phyloP scores from a whole-genome alignment of 2,113 vertebrate genomes.

The Pygoscelis adeliae region DNA sequence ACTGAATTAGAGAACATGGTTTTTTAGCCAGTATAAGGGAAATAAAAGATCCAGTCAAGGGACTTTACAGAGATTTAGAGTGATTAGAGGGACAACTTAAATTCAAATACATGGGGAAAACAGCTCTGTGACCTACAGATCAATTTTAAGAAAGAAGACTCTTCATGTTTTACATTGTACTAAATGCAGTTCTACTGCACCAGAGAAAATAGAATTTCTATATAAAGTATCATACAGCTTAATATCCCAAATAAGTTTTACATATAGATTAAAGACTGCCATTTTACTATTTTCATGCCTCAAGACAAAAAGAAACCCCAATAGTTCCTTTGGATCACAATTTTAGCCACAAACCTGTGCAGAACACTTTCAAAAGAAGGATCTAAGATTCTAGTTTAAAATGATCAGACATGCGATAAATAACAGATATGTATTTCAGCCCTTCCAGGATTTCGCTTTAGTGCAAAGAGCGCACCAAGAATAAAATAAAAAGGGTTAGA shows the following conservation, averaged over 20 bases:
- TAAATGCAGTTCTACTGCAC: neutral
- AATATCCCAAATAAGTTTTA: neutral
- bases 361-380: neutral
- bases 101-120: neutral
- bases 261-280: neutral
- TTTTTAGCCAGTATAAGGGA: neutral
- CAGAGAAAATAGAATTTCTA: neutral
- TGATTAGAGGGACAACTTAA: conserved; percentile 19
- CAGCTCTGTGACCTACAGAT: neutral
- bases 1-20: neutral
- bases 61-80: neutral
- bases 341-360: neutral
- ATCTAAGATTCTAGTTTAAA: neutral
- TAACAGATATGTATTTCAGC: neutral
- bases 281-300: neutral
- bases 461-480: neutral
- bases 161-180: neutral
- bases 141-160: neutral
- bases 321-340: neutral
- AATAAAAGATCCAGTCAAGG: neutral
- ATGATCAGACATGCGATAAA: neutral
- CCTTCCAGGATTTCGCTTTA: neutral
- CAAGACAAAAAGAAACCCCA: neutral
- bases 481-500: neutral
- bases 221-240: neutral